Percentiles rank a stretch among this genome's conserved stretches.
These are phyloP conservation scores for Schizothorax lantsangensis DNA, from an alignment of 2,797 vertebrate genomes.

Conservation along the genomic window DNA sequence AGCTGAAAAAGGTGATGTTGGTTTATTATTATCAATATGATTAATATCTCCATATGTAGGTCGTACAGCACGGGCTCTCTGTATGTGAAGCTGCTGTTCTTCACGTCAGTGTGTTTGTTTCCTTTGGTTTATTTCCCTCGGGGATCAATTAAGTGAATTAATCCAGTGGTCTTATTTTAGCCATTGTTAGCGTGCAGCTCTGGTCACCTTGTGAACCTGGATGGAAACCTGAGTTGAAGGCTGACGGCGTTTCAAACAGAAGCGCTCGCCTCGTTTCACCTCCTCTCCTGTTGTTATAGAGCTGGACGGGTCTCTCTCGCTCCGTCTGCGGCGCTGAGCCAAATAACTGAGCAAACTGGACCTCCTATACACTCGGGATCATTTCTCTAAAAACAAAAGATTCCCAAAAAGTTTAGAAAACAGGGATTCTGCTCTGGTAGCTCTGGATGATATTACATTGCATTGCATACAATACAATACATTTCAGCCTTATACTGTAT, in stretches of 20 bases:
- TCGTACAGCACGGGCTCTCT: background rate
- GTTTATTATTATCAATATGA: background rate
- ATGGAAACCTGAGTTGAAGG: slow-evolving; percentile 54
- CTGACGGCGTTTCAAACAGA: slow-evolving; percentile 51
- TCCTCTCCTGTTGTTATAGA: slow-evolving; percentile 46
- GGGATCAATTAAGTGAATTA: slow-evolving; percentile 46
- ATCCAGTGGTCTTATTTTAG: slow-evolving; percentile 44
- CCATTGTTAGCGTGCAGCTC: slow-evolving; percentile 42
- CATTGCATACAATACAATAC: too few relatives aligned
- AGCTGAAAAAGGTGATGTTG: background rate
- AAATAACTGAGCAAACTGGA: slow-evolving; percentile 39
- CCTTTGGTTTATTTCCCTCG: slow-evolving; percentile 16
- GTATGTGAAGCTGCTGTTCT: background rate
- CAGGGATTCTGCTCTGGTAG: background rate
- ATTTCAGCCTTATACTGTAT: background rate
- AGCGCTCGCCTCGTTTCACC: slow-evolving; percentile 16
- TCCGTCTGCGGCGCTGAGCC: slow-evolving; percentile 21
- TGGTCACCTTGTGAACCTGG: slow-evolving; percentile 53
- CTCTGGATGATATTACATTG: background rate
- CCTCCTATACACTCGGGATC: background rate
- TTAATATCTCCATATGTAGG: background rate
- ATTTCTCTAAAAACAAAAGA: background rate
- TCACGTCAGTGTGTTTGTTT: slow-evolving; percentile 14
- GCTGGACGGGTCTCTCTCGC: slow-evolving; percentile 42
- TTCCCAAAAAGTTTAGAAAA: background rate